Evolutionary conservation across 2,888 invertebrate genomes (phyloP), one percentile per base, ranked within the genome.

Genomic region (Nebria salina): DNA sequence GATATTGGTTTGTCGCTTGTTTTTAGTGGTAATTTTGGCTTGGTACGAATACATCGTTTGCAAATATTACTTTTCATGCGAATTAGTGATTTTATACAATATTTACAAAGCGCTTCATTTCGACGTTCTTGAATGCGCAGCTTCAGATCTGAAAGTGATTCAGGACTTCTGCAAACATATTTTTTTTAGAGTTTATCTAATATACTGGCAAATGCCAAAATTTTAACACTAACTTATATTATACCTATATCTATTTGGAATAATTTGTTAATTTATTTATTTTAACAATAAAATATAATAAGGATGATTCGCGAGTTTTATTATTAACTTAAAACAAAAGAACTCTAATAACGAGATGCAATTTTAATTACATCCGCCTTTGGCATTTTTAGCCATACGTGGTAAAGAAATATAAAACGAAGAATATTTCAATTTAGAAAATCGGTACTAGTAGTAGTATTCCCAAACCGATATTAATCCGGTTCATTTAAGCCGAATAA

Each of bases 21-120:
- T 68, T n/a, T 26, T 68, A 13, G 54, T 54, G 8, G 54, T 11
- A 54, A 13, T 7, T 54, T 54, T 13, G 54, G 54, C 8, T 54
- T 54, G 13, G 8, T 54, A 54, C 20, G 73, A 11, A 41, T 20
- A 75, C 80, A 80, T 42, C 72, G 68, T 75, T 75, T 80, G 72
- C 80, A 80, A 15, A 80, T n/a, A 5, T 26, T 25, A 26, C 70
- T 75, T 64, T 65, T 75, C 80, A 80, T 80, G 15, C 80, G 80
- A 20, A 64, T n/a, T 41, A 70, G 54, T 1, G 80, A 80, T 75
- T 75, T 75, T 41, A 26, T 75, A 13, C 80, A 80, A 70, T 70
- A 80, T 64, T 80, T 80, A 25, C 80, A 80, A 13, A 80, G 26
- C 8, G 72, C 8, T 75, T 80, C 75, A 64, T 34, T 13, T 79